These are phyloP conservation scores for Mustelus asterias DNA, from an alignment of 2,113 vertebrate genomes.

Conservation along the genomic window DNA sequence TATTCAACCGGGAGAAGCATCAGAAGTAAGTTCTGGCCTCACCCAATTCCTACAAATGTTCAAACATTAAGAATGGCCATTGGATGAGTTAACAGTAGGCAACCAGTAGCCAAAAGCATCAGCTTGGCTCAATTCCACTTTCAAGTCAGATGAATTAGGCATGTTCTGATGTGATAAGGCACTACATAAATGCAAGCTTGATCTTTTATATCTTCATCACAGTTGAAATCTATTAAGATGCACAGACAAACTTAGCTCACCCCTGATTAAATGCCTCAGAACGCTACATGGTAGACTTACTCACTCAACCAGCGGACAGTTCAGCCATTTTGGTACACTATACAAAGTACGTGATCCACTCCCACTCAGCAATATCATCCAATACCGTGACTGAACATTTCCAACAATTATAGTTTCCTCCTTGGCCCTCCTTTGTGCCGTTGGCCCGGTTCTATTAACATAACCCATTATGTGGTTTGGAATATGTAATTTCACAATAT, in stretches of 20 bases:
- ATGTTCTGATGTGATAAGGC: neutral
- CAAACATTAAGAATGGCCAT: neutral
- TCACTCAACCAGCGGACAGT: neutral
- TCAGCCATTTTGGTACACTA: neutral
- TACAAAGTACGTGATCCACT: neutral
- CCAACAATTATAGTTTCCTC: neutral
- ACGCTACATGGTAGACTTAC: neutral
- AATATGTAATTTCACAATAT: neutral
- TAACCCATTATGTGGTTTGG: neutral
- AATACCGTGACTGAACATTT: neutral
- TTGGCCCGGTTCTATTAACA: neutral
- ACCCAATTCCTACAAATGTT: neutral
- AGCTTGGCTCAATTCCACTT: neutral
- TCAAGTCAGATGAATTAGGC: neutral
- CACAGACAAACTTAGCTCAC: neutral
- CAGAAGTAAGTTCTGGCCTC: neutral
- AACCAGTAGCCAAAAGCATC: neutral
- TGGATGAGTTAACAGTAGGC: neutral
- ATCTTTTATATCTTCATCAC: neutral
- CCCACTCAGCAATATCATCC: neutral
- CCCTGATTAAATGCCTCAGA: neutral
- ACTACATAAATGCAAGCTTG: neutral
- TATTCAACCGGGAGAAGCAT: neutral
- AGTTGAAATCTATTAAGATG: neutral
- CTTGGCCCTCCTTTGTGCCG: neutral